A percentile compares a stretch with the other conserved stretches of the same genome.
Evolutionary conservation across 1,140 invertebrate genomes (phyloP).

Genomic region (Ephestia elutella): DNA sequence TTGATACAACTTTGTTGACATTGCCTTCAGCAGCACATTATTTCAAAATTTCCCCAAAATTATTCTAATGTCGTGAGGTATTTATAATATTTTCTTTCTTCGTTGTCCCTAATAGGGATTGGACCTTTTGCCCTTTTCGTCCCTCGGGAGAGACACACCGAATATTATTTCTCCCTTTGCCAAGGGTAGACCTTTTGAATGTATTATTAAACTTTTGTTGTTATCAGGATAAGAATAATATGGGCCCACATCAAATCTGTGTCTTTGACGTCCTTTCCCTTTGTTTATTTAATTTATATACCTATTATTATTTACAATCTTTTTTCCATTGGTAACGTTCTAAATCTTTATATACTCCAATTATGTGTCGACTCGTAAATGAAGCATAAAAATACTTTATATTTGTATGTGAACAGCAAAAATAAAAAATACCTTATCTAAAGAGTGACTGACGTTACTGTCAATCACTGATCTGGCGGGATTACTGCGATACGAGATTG

Average conservation of each 20-base stretch:
- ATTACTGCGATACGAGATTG: not conserved
- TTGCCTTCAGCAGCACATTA: not conserved
- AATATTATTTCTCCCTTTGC: slow-evolving; percentile 46
- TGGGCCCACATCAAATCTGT: slow-evolving; percentile 27
- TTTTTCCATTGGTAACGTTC: too few species aligned
- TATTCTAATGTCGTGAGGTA: slow-evolving; percentile 1
- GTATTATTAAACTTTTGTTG: slow-evolving; percentile 55
- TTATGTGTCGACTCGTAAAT: too few species aligned
- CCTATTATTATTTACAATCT: not conserved
- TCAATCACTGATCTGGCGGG: not conserved
- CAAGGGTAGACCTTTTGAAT: slow-evolving; percentile 46
- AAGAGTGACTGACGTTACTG: not conserved
- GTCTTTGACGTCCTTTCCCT: slow-evolving; percentile 22
- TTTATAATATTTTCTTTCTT: slow-evolving; percentile 41
- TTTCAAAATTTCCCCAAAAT: not conserved
- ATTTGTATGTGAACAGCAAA: not conserved
- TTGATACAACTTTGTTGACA: not conserved
- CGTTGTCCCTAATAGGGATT: slow-evolving; percentile 46
- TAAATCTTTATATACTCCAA: too few species aligned
- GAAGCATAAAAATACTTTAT: too few species aligned
- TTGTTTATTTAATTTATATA: slow-evolving; percentile 3
- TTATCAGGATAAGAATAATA: slow-evolving; percentile 47
- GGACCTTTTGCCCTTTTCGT: slow-evolving; percentile 51
- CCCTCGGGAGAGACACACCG: slow-evolving; percentile 37
- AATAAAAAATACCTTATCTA: not conserved